These are phyloP conservation scores for Panthera uncia DNA, from an alignment of 2,113 vertebrate species.

Conservation along the genomic window DNA sequence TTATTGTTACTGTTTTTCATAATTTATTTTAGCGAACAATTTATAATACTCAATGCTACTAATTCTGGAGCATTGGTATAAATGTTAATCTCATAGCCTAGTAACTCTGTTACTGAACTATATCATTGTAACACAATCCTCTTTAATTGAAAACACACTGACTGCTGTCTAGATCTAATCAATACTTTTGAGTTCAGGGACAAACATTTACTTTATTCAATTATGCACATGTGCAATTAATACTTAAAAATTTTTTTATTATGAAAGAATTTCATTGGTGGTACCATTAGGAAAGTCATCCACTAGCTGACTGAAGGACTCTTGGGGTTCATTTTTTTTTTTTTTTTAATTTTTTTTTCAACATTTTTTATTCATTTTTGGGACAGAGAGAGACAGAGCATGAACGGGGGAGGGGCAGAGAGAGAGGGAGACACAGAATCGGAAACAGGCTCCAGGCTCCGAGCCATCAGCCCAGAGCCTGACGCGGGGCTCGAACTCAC, in stretches of 20 bases:
- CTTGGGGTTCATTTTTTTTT: conserved; percentile 26
- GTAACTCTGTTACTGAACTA: not conserved
- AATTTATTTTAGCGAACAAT: conserved; percentile 5
- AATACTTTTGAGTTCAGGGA: not conserved
- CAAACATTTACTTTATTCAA: conserved; percentile 56
- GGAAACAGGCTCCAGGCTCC: too few relatives aligned
- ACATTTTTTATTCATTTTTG: too few relatives aligned
- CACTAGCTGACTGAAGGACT: not conserved
- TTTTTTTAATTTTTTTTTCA: too few relatives aligned
- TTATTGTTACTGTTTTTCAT: not conserved
- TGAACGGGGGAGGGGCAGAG: too few relatives aligned
- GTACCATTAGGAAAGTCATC: conserved; percentile 26
- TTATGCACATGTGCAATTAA: conserved; percentile 44
- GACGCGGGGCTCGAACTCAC: too few relatives aligned
- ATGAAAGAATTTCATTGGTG: not conserved
- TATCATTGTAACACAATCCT: not conserved
- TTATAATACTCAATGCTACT: not conserved
- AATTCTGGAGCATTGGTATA: not conserved
- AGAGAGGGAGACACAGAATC: too few relatives aligned
- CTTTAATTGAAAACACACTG: conserved; percentile 48
- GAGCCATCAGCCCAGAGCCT: too few relatives aligned
- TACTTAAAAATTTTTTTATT: not conserved
- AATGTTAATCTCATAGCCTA: not conserved
- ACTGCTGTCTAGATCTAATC: conserved; percentile 18
- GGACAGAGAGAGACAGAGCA: too few relatives aligned